Evolutionary conservation across 2,888 invertebrate genomes (phyloP).

Genomic region (Eugnorisma glareosa): DNA sequence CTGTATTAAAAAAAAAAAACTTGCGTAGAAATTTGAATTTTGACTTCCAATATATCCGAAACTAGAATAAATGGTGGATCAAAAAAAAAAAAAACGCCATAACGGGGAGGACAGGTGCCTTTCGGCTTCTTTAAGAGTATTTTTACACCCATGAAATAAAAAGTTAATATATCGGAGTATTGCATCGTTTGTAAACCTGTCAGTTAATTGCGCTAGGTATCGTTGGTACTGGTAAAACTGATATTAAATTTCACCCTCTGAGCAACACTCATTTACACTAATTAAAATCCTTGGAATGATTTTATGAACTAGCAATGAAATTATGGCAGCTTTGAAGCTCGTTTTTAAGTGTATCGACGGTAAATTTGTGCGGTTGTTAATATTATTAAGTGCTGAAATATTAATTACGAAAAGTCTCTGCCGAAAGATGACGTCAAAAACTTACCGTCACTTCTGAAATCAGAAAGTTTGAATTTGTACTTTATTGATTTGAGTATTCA

Average conservation of each 20-base stretch:
- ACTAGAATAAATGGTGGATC: too few species aligned
- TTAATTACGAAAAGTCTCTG: conserved; percentile 49
- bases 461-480: neutral
- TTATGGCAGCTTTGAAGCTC: conserved; percentile 62
- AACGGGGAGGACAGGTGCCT: too few species aligned
- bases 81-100: too few species aligned
- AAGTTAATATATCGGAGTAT: neutral
- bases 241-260: neutral
- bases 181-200: too few species aligned
- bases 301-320: conserved; percentile 70
- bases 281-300: conserved; percentile 67
- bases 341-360: conserved; percentile 64
- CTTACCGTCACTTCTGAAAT: conserved; percentile 9
- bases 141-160: too few species aligned
- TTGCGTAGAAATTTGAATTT: too few species aligned
- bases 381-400: conserved; percentile 62
- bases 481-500: neutral
- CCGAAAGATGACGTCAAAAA: conserved; percentile 21
- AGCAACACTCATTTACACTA: conserved; percentile 46
- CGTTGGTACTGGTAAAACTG: neutral
- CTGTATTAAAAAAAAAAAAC: too few species aligned
- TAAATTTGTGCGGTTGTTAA: conserved; percentile 64
- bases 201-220: neutral
- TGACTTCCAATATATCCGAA: too few species aligned
- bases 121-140: too few species aligned